Evolutionary conservation across 2,797 vertebrate genomes (phyloP).

Genomic region (Falco berigora): DNA sequence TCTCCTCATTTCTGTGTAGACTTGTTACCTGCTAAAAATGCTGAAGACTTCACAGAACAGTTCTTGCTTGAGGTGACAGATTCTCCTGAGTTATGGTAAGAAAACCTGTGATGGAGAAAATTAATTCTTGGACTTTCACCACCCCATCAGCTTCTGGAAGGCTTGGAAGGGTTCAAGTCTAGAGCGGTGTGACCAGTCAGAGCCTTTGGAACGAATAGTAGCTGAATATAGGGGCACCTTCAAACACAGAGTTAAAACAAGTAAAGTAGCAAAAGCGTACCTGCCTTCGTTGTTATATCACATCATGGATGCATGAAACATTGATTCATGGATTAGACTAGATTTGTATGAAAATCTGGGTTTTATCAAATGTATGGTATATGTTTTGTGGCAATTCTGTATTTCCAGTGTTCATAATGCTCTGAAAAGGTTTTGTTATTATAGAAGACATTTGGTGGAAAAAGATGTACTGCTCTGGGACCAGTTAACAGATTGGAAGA

Average conservation of each 20-base stretch:
- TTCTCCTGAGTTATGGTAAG: conserved; percentile 69
- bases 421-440: background rate
- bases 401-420: background rate
- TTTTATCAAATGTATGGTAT: background rate
- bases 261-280: background rate
- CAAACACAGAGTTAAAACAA: conserved; percentile 77
- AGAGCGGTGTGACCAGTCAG: conserved; percentile 65
- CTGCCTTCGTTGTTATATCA: background rate
- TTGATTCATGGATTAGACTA: background rate
- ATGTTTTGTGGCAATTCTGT: background rate
- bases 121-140: conserved; percentile 76
- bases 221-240: conserved; percentile 72
- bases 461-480: background rate
- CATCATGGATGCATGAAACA: background rate
- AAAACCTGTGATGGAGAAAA: conserved; percentile 67
- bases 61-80: conserved; percentile 72
- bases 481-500: background rate
- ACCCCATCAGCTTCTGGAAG: conserved; percentile 73
- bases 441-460: background rate
- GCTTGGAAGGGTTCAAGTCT: conserved; percentile 74
- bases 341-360: background rate
- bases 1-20: conserved; percentile 32
- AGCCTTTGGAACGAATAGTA: conserved; percentile 72
- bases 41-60: conserved; percentile 55
- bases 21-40: conserved; percentile 65